Evolutionary conservation across 2,888 invertebrate genomes (phyloP).

Genomic region (Morpho deidamia): DNA sequence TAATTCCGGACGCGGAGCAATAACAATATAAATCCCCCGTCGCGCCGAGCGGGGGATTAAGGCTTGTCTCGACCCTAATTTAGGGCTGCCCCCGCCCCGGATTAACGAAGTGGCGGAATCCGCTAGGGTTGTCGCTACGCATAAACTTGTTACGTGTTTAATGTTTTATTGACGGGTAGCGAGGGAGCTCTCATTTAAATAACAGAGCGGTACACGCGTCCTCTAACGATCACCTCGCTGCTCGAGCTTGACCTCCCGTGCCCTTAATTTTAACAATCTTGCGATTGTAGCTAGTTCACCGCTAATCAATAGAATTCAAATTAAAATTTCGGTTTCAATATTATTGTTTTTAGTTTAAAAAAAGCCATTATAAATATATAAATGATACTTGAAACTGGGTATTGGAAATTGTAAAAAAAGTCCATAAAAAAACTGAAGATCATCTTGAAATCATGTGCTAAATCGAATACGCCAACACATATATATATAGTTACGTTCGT

Average conservation of each 20-base stretch:
- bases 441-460: not conserved
- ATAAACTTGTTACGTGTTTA: constrained; percentile 79
- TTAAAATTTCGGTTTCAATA: no score
- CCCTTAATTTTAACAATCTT: not conserved
- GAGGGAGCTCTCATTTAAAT: constrained; percentile 73
- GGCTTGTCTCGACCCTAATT: constrained; percentile 79
- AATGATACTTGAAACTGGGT: no score
- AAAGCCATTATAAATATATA: no score
- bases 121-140: constrained; percentile 77
- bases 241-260: constrained; percentile 8
- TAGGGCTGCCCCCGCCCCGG: constrained; percentile 77
- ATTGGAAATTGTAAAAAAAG: no score
- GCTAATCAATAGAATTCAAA: not conserved
- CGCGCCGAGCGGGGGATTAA: constrained; percentile 78
- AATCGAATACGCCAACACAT: not conserved
- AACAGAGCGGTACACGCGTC: constrained; percentile 48
- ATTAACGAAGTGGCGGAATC: constrained; percentile 79
- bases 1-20: constrained; percentile 78
- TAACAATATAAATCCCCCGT: constrained; percentile 79
- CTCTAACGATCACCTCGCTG: constrained; percentile 30
- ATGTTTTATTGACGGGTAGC: constrained; percentile 78
- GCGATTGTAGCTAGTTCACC: not conserved
- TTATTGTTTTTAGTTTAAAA: no score
- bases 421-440: no score
- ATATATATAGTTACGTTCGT: not conserved